Evolutionary conservation across 2,113 vertebrate genomes (phyloP), one percentile per base, ranked within the genome.

Genomic region (Buteo buteo): DNA sequence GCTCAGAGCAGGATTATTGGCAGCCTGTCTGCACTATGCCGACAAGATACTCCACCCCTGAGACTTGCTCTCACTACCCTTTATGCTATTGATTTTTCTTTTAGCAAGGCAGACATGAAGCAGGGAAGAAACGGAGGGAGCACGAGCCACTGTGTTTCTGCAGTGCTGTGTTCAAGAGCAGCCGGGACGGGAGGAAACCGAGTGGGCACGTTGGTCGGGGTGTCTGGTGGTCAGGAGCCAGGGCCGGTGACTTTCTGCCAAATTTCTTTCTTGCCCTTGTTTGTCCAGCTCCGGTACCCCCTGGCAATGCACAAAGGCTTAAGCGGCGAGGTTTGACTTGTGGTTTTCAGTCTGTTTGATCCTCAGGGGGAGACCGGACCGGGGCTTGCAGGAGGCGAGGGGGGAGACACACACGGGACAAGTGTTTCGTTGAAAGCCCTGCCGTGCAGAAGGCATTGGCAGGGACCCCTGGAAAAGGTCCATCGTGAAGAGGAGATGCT

Each of bases 201-300:
- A 5, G 32, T 2, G 38, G 67, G 66, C 6, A 16, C 4, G 0
- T 72, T 16, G 47, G 10, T 32, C 2, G 1, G 32, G 59, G 47
- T 16, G 49, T 2, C 25, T 25, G 52, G 59, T 13, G 47, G 18
- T 34, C 81, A 40, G 61, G 21, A 74, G n/a, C 31, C 71, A 21
- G 38, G 29, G 29, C 70, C 0, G 25, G 59, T 1, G 49, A 6
- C 42, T 54, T 50, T 10, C 59, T 50, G 90, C 78, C 74, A 10
- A 16, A 32, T 29, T n/a, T 78, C 49, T 42, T 36, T 50, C 54
- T 62, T 2, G 10, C 24, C 25, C 25, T 12, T 5, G 9, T 64
- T 49, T 34, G 61, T 13, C 61, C 77, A 52, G 45, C 52, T 54
- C 55, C 70, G 4, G 21, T 0, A 0, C 12, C 22, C 65, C 16